These are phyloP conservation scores for Ispidina picta DNA, from an alignment of 2,797 vertebrate species.

Conservation along the genomic window DNA sequence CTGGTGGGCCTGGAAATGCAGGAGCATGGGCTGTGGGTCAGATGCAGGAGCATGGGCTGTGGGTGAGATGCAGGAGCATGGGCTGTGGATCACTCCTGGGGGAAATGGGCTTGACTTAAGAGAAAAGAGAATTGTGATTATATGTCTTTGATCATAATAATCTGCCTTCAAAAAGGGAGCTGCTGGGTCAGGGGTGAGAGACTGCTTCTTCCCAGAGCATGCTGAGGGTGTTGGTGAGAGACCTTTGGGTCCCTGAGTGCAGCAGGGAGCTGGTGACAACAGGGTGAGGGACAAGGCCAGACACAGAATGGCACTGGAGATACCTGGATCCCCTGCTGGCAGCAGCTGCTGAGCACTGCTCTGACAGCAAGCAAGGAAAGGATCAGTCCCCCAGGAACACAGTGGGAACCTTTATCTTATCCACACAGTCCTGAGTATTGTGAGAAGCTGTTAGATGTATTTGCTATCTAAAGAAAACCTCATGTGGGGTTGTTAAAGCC, in stretches of 20 bases:
- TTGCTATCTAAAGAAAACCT: neutral
- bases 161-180: neutral
- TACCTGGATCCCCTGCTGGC: fast-evolving
- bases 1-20: neutral
- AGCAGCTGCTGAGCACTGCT: fast-evolving
- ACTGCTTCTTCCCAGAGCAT: neutral
- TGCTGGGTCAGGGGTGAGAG: neutral
- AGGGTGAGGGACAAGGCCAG: fast-evolving
- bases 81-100: neutral
- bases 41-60: fast-evolving
- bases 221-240: neutral
- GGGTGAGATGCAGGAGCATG: neutral
- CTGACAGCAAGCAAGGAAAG: neutral
- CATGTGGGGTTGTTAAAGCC: neutral
- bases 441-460: neutral
- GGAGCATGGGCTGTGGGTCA: fast-evolving
- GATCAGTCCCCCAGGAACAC: neutral
- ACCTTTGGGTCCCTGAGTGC: neutral
- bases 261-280: neutral
- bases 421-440: neutral
- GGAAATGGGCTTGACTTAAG: neutral
- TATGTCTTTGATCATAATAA: neutral
- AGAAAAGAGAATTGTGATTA: neutral
- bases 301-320: neutral
- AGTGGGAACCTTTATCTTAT: neutral